Conservation (phyloP, 2,888 invertebrate genomes). For the Sarcophaga subvicina region DNA sequence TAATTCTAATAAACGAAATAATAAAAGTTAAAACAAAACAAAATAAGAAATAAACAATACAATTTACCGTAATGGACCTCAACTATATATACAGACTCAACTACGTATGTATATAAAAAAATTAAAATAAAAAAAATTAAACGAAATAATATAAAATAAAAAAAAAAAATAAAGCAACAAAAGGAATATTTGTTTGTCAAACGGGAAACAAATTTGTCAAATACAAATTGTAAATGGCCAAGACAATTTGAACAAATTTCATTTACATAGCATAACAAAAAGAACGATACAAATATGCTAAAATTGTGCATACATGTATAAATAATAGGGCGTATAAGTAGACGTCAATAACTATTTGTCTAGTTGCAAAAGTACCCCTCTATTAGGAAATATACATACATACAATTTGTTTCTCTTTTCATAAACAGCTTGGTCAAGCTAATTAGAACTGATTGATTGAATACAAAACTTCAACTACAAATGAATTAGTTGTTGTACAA, state of each 20-base stretch:
- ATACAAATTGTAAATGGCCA: constrained; percentile 37
- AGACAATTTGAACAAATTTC: constrained; percentile 17
- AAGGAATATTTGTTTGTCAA: constrained; percentile 42
- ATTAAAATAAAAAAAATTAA: background rate
- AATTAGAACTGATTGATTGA: too few relatives aligned
- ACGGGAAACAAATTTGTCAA: constrained; percentile 49
- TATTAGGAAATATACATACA: constrained; percentile 22
- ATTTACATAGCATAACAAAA: constrained; percentile 12
- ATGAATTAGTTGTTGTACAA: too few relatives aligned
- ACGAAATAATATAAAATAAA: too few relatives aligned
- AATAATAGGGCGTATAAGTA: constrained; percentile 52
- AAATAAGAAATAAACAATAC: constrained; percentile 47
- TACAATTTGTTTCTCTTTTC: background rate
- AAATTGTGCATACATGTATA: constrained; percentile 46
- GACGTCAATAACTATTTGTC: constrained; percentile 60
- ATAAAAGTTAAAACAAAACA: constrained; percentile 1
- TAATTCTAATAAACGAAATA: constrained; percentile 41
- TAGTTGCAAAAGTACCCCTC: constrained; percentile 38
- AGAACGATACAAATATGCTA: constrained; percentile 29
- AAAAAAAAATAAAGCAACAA: background rate
- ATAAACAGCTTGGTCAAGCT: background rate
- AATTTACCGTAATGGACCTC: constrained; percentile 53
- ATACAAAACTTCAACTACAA: too few relatives aligned
- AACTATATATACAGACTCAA: constrained; percentile 3
- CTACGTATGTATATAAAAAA: background rate